A percentile compares a stretch with the other conserved stretches of the same genome.
phyloP scores from a whole-genome alignment of 2,797 vertebrate genomes.

The Sebastes trivittatus region DNA sequence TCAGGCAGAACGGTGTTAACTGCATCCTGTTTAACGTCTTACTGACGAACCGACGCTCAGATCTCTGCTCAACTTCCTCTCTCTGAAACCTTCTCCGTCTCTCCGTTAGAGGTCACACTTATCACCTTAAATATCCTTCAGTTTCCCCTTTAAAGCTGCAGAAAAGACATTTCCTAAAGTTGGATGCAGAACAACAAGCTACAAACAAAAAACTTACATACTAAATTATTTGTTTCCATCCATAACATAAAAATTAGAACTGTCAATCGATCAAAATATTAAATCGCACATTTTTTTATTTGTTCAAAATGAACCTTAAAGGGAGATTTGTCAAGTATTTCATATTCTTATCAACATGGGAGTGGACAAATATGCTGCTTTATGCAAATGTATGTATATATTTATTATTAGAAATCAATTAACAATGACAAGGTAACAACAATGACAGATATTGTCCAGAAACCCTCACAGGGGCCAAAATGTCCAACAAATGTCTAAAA shows the following conservation, averaged over 20 bases:
- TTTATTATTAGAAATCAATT: no score
- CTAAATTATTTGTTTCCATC: neutral
- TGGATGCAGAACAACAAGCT: neutral
- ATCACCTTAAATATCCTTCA: neutral
- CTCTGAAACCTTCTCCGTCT: neutral
- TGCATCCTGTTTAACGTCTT: conserved; percentile 41
- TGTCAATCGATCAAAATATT: no score
- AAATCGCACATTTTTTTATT: accelerated
- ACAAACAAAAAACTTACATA: neutral
- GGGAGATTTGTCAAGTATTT: no score
- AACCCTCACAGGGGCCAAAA: no score
- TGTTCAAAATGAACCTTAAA: no score
- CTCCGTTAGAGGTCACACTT: neutral
- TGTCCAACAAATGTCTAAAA: no score
- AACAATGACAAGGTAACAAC: no score
- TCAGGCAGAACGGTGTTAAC: conserved; percentile 41
- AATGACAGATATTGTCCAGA: no score
- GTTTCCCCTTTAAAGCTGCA: neutral
- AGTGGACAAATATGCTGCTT: no score
- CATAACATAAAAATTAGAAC: neutral
- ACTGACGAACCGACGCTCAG: neutral
- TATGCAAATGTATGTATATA: no score
- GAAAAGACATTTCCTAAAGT: neutral
- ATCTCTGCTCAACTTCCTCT: conserved; percentile 28
- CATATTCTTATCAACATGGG: no score